Conservation (phyloP, 2,888 invertebrate genomes). For the Phyllotreta striolata region DNA sequence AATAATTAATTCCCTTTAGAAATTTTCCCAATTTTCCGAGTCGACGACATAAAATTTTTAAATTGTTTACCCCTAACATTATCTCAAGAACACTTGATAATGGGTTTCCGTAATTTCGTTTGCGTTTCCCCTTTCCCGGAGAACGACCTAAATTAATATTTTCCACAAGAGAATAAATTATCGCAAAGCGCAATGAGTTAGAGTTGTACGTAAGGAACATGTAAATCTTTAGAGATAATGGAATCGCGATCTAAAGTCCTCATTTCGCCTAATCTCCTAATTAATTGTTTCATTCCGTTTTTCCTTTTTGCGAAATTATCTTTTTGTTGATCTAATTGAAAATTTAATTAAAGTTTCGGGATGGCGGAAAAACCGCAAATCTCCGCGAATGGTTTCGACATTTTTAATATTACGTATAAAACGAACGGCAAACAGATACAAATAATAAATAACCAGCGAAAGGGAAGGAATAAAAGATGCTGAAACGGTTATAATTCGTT, state of each 20-base stretch:
- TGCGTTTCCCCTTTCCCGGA: neutral
- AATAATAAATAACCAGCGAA: too few relatives aligned
- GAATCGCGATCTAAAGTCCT: slow-evolving; percentile 13
- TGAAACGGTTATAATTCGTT: too few relatives aligned
- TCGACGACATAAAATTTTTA: too few relatives aligned
- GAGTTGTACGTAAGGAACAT: slow-evolving; percentile 8
- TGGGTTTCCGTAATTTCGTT: slow-evolving; percentile 6
- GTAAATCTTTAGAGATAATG: slow-evolving; percentile 14
- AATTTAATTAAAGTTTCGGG: slow-evolving; percentile 6
- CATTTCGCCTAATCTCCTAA: slow-evolving; percentile 13
- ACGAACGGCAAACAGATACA: too few relatives aligned
- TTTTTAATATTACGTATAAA: neutral
- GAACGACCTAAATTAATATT: slow-evolving; percentile 7
- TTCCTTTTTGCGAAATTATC: neutral
- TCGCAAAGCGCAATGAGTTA: slow-evolving; percentile 7
- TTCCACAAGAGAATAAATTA: slow-evolving; percentile 17
- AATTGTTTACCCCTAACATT: neutral
- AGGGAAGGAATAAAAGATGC: too few relatives aligned
- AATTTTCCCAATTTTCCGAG: too few relatives aligned
- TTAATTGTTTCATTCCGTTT: slow-evolving; percentile 22
- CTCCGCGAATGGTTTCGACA: neutral
- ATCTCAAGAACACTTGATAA: slow-evolving; percentile 1
- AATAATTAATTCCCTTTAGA: too few relatives aligned
- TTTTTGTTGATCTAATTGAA: slow-evolving; percentile 13
- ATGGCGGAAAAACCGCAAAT: neutral